Conservation (phyloP, 2,113 vertebrate species). For the Loxodonta africana region DNA sequence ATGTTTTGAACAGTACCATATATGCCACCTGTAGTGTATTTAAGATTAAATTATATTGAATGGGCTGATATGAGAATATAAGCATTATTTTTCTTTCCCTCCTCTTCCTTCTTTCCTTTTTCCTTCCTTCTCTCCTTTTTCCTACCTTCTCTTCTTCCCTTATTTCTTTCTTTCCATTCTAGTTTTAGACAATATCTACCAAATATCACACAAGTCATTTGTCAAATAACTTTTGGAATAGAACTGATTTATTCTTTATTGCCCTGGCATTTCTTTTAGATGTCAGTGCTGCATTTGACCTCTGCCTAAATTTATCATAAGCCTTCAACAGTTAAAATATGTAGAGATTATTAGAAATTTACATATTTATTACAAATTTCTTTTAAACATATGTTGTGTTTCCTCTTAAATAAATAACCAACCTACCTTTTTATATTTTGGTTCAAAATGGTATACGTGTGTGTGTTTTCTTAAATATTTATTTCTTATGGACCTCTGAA, state of each 20-base stretch:
- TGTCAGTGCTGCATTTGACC: background rate
- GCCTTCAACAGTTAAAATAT: background rate
- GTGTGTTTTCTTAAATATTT: background rate
- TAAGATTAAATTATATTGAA: constrained; percentile 16
- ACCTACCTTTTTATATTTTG: background rate
- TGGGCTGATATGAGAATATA: background rate
- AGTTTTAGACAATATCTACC: background rate
- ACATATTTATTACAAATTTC: background rate
- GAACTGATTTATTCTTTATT: background rate
- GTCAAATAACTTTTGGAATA: background rate
- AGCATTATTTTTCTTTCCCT: background rate
- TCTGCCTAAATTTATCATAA: background rate
- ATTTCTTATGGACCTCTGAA: background rate
- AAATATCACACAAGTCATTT: background rate
- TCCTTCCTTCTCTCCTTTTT: background rate
- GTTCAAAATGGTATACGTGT: background rate
- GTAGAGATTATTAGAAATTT: background rate
- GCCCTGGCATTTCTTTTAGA: background rate
- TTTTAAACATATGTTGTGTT: background rate
- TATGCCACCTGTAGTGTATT: background rate
- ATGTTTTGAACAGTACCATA: background rate
- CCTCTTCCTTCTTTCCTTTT: background rate
- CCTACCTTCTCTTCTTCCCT: background rate
- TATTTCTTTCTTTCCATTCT: background rate
- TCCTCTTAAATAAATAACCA: background rate